Conservation (phyloP, 2,113 vertebrate genomes). For the Brachyhypopomus occidentalis region DNA sequence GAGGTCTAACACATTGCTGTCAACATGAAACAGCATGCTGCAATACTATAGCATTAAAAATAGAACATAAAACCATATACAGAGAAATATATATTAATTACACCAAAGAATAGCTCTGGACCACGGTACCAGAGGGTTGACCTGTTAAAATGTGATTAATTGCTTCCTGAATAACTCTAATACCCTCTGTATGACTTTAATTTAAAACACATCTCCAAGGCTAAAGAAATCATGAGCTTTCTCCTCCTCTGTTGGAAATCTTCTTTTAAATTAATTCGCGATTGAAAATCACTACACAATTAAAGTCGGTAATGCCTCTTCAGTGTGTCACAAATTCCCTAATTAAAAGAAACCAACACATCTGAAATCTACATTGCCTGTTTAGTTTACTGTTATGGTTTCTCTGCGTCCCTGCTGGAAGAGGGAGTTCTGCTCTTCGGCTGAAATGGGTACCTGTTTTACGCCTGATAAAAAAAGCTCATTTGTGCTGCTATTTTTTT, state of each 20-base stretch:
- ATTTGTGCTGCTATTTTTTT: neutral
- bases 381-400: constrained; percentile 33
- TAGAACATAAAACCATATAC: constrained; percentile 3
- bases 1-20: too few relatives aligned
- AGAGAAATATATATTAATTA: neutral
- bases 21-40: too few relatives aligned
- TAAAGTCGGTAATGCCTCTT: constrained; percentile 15
- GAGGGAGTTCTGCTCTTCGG: neutral
- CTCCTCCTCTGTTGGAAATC: neutral
- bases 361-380: neutral
- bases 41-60: too few relatives aligned
- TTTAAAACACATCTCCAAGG: constrained; percentile 22
- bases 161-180: constrained; percentile 37
- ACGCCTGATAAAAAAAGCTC: constrained; percentile 26
- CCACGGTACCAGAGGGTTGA: too few relatives aligned
- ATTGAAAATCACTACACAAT: neutral
- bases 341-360: constrained; percentile 30
- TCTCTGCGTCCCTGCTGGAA: constrained; percentile 19
- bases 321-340: constrained; percentile 29
- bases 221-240: neutral
- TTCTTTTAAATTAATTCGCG: constrained; percentile 22
- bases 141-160: neutral
- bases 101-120: too few relatives aligned
- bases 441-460: constrained; percentile 29
- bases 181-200: constrained; percentile 25